phyloP scores from a whole-genome alignment of 2,888 invertebrate genomes.

The Cataglyphis albicans region DNA sequence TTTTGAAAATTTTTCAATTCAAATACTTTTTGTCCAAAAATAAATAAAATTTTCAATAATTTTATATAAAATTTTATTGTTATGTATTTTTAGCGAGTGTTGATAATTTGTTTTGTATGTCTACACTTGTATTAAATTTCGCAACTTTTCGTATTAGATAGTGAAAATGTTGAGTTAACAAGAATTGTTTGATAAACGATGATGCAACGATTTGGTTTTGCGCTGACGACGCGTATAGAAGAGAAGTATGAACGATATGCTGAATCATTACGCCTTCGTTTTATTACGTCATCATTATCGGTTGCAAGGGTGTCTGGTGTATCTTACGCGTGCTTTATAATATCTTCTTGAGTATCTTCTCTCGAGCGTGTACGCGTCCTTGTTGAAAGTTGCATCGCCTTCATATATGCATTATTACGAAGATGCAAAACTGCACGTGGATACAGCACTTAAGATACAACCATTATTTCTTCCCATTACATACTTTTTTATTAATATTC shows the following conservation, averaged over 20 bases:
- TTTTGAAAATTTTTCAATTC: not conserved
- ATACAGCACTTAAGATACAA: not conserved
- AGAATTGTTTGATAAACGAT: not conserved
- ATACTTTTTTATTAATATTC: slow-evolving; percentile 8
- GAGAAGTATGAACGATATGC: slow-evolving; percentile 17
- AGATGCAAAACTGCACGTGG: not conserved
- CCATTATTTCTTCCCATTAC: not conserved
- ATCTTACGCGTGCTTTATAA: slow-evolving; percentile 10
- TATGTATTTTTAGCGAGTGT: not conserved
- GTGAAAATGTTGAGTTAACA: slow-evolving; percentile 3
- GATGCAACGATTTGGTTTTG: not conserved
- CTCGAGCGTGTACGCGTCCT: slow-evolving; percentile 7
- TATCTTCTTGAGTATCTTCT: slow-evolving; percentile 2
- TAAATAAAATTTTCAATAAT: not conserved
- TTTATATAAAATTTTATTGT: not conserved
- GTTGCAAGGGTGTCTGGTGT: slow-evolving; percentile 19
- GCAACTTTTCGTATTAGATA: not conserved
- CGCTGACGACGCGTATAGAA: slow-evolving; percentile 1
- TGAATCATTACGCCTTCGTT: slow-evolving; percentile 48
- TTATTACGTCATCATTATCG: slow-evolving; percentile 41
- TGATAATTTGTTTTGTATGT: not conserved
- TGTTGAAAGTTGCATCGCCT: slow-evolving; percentile 9
- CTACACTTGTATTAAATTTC: not conserved
- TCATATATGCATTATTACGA: not conserved
- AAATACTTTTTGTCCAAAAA: not conserved